Base-by-base conservation (phyloP, 2,888 invertebrate genomes). In the Operophtera brumata region DNA sequence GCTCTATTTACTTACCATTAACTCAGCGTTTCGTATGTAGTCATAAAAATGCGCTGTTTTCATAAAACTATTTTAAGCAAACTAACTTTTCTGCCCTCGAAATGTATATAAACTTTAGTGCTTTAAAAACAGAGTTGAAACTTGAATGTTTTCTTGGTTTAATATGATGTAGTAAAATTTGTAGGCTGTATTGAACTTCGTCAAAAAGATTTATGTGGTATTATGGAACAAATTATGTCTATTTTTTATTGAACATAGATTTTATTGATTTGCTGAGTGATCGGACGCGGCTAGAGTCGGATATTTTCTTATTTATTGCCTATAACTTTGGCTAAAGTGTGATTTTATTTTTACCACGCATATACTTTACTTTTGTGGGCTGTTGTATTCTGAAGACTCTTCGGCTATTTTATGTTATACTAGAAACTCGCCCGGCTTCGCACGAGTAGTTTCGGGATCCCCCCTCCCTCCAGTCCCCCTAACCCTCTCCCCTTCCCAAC, bases 1-100 rank as follows among this genome's bases (percentile, higher is more conserved):
- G 28, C 45, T 50, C 57, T 58, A 66, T 62, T 70, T 68, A 68
- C 67, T 69, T 65, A 64, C 59, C 63, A 65, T 71, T 69, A 76
- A 70, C 73, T 74, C 72, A 73, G 69, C 74, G 69, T 76, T 74
- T 63, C 70, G 67, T 70, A 70, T 62, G 64, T 63, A 64, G 69
- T 71, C 73, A 73, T 78, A 78, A 78, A n/a, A 78, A 73, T 67
- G 66, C 70, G 73, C 77, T 75, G 75, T 76, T 76, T 78, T 78
- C 77, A 76, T 75, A 78, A 75, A 78, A 78, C 77, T 78, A 77
- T 77, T 75, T 73, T 64, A 54, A 65, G 62, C 65, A 46, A 61
- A 48, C 10, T 48, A 57, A 41, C 12, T 35, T 37, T 49, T 20
- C 20, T 41, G 41, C 25, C 14, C 0, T 7, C 9, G 11, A 47